Conservation (phyloP, 1,140 invertebrate species). For the Formica selysi region DNA sequence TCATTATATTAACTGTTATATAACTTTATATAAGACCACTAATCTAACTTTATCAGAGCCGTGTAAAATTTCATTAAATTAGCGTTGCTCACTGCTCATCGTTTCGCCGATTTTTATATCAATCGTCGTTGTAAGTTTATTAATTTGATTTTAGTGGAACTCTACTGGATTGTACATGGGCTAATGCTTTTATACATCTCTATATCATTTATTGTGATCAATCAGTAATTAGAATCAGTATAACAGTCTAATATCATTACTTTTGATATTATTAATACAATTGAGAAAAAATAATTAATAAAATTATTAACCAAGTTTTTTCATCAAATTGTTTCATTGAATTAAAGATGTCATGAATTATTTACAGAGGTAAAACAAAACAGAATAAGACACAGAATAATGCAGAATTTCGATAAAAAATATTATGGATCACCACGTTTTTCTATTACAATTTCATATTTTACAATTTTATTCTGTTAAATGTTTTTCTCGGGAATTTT, state of each 20-base stretch:
- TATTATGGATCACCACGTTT: not conserved
- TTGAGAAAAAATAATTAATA: slow-evolving; percentile 29
- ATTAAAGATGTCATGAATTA: not conserved
- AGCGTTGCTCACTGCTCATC: not conserved
- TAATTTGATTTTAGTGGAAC: slow-evolving; percentile 20
- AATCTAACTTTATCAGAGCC: not conserved
- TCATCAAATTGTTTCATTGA: slow-evolving; percentile 3
- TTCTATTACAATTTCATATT: not conserved
- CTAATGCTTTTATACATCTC: slow-evolving; percentile 2
- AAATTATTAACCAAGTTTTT: slow-evolving; percentile 17
- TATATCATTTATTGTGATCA: slow-evolving; percentile 7
- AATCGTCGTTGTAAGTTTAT: slow-evolving; percentile 23
- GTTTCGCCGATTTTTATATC: not conserved
- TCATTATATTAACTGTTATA: not conserved
- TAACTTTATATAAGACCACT: not conserved
- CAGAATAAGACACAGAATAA: not conserved
- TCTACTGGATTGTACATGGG: slow-evolving; percentile 30
- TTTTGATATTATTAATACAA: not conserved
- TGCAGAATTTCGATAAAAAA: not conserved
- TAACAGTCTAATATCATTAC: not conserved
- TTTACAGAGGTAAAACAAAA: not conserved
- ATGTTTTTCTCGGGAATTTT: not conserved
- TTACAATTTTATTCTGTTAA: slow-evolving; percentile 18
- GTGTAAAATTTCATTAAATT: slow-evolving; percentile 15
- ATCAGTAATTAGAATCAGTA: not conserved